These are phyloP conservation scores for Lampris incognitus DNA, from an alignment of 2,113 vertebrate species.

Conservation along the genomic window DNA sequence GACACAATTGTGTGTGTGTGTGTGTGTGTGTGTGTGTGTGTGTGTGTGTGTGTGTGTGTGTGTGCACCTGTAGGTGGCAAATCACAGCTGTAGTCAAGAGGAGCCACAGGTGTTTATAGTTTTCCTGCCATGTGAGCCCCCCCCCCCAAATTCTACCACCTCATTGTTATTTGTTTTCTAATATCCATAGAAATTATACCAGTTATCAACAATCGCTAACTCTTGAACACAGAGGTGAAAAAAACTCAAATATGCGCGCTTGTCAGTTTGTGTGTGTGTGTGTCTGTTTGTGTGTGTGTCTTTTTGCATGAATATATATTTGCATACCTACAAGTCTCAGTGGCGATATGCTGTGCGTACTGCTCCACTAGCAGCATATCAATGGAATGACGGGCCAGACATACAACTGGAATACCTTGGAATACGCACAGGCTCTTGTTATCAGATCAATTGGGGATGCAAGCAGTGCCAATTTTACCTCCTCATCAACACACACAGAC, in stretches of 20 bases:
- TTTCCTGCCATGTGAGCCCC: no score
- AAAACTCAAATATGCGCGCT: background rate
- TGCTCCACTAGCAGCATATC: constrained; percentile 49
- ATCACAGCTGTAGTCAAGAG: no score
- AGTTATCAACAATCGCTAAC: no score
- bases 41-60: constrained; percentile 18
- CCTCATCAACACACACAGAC: constrained; percentile 41
- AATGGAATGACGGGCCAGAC: constrained; percentile 54
- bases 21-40: constrained; percentile 5
- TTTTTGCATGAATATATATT: constrained; percentile 27
- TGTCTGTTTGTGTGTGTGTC: background rate
- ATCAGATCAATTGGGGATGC: constrained; percentile 72
- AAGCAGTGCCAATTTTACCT: constrained; percentile 62
- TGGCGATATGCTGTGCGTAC: constrained; percentile 55
- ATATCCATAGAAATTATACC: no score
- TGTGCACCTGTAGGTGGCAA: background rate
- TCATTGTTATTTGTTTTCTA: no score
- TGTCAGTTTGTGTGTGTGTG: constrained; percentile 7
- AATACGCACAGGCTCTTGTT: constrained; percentile 60
- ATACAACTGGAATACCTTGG: constrained; percentile 37
- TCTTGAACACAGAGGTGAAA: no score
- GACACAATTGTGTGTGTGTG: background rate
- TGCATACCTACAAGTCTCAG: constrained; percentile 38
- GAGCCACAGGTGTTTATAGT: no score
- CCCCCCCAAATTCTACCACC: no score